Base-by-base conservation (phyloP, 2,888 invertebrate genomes). In the Nasonovia ribisnigri region DNA sequence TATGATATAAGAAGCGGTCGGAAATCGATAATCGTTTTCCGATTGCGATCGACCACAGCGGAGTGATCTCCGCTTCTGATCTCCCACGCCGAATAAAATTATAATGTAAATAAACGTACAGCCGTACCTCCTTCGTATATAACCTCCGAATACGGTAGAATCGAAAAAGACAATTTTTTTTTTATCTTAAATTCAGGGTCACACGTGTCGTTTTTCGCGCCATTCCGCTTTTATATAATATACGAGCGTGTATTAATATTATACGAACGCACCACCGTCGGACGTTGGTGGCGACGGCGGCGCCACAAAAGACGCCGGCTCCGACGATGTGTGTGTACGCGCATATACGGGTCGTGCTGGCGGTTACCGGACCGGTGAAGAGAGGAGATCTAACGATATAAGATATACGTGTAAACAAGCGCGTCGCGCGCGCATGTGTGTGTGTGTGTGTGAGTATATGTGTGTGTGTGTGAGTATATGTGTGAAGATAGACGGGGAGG, bases 301-400 rank as follows among this genome's bases (percentile, higher is more conserved):
- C 93, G 90, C 93, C 93, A 93, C 86, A 93, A 90, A 90, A 93
- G 93, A 93, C 93, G 93, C 93, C 93, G 93, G 93, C 90, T 90
- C 93, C 46, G 88, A 57, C 84, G 46, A 29, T 54, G 91, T 51
- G 42, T 87, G 92, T n/a, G 57, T 60, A 60, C 46, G 43, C 24
- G 36, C 87, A 26, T 51, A 29, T 51, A 57, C 84, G 89, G 90
- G 60, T 86, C 84, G 57, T 92, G 84, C 89, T 46, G 84, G 26
- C 36, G 89, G 92, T 36, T n/a, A 46, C 57, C 16, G 88, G 67
- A 57, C 88, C 29, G 42, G 77, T 54, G 24, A n/a, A 67, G 67
- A 46, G 77, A 54, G 13, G 67, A 88, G 67, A 88, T 48, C 67
- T 67, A 46, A 92, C 88, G 84, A 89, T 42, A 48, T 24, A 42